Conservation (phyloP, 2,113 vertebrate genomes). For the Nestor notabilis region DNA sequence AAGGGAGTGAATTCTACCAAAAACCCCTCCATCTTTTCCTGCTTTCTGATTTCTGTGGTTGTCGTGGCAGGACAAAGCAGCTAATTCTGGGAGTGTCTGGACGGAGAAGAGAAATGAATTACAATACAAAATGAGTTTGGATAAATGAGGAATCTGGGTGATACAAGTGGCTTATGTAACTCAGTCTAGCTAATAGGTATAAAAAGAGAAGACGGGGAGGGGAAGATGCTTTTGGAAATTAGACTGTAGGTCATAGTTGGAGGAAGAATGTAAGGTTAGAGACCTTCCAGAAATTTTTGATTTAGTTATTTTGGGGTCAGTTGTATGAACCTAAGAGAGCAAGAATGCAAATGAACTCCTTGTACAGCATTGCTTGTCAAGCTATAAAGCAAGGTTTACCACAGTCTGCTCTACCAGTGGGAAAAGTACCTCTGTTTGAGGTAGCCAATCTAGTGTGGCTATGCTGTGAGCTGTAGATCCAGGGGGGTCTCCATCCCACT, state of each 20-base stretch:
- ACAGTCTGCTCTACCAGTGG: not conserved
- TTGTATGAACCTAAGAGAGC: not conserved
- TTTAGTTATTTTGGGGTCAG: not conserved
- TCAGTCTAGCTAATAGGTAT: conserved; percentile 25
- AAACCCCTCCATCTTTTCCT: not conserved
- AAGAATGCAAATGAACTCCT: not conserved
- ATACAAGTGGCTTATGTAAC: conserved; percentile 36
- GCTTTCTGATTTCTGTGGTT: not conserved
- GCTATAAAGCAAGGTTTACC: not conserved
- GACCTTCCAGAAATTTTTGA: not conserved
- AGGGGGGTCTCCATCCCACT: not conserved
- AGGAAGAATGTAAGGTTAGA: not conserved
- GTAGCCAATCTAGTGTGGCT: not conserved
- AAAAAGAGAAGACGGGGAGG: not conserved
- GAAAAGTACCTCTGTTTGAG: not conserved
- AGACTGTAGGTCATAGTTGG: not conserved
- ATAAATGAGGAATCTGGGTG: conserved; percentile 50
- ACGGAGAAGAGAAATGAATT: not conserved
- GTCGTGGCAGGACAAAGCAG: not conserved
- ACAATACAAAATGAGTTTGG: not conserved
- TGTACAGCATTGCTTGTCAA: accelerated
- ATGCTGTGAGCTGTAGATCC: not conserved
- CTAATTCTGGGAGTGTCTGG: not conserved
- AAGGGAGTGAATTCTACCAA: not conserved
- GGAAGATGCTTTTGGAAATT: not conserved